These are phyloP conservation scores for Betta splendens DNA, from an alignment of 2,797 vertebrate species.

Conservation along the genomic window DNA sequence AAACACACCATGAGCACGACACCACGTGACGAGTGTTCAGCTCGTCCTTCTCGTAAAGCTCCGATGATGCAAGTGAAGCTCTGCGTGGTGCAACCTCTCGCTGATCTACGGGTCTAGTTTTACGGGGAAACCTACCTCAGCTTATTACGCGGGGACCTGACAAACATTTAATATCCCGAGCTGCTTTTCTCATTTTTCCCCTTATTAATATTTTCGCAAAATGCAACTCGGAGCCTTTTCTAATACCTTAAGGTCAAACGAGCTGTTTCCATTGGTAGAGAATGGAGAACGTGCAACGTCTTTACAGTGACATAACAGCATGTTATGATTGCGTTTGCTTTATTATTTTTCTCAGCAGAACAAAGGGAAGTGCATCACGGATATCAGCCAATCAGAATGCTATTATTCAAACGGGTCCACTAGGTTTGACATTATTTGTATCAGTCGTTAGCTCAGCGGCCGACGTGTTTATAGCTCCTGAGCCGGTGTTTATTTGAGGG, in stretches of 20 bases:
- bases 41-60: slow-evolving; percentile 29
- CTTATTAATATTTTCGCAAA: slow-evolving; percentile 5
- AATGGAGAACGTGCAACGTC: background rate
- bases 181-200: slow-evolving; percentile 18
- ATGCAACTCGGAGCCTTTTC: slow-evolving; percentile 8
- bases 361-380: slow-evolving; percentile 3
- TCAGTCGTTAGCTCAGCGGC: slow-evolving; percentile 30
- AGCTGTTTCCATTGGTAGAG: slow-evolving; percentile 15
- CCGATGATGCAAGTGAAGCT: slow-evolving; percentile 40
- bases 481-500: slow-evolving; percentile 51
- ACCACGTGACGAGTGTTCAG: slow-evolving; percentile 25
- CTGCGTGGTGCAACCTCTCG: slow-evolving; percentile 50
- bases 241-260: slow-evolving; percentile 13
- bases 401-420: slow-evolving; percentile 12
- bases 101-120: slow-evolving; percentile 35
- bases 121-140: slow-evolving; percentile 4
- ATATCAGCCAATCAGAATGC: slow-evolving; percentile 15
- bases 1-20: background rate
- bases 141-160: slow-evolving; percentile 25
- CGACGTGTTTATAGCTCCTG: slow-evolving; percentile 52
- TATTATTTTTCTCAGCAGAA: background rate
- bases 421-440: slow-evolving; percentile 1
- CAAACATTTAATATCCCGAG: slow-evolving; percentile 36
- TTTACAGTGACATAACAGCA: slow-evolving; percentile 3
- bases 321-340: slow-evolving; percentile 2